phyloP scores from a whole-genome alignment of 2,113 vertebrate genomes.

The Columba livia region DNA sequence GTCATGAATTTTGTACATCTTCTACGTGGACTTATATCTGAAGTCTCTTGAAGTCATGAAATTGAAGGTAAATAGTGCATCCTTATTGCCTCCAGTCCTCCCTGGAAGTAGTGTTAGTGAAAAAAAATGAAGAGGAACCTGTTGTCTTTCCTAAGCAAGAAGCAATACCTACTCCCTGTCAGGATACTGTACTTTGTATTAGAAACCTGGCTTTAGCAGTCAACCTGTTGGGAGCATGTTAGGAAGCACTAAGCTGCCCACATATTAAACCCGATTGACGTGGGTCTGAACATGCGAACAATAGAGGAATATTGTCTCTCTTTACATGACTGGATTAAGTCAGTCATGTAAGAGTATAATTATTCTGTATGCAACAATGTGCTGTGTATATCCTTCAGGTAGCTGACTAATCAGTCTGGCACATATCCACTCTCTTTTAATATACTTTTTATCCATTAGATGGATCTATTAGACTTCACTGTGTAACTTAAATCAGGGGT shows the following conservation, averaged over 20 bases:
- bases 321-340: conserved; percentile 8
- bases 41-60: neutral
- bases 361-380: conserved; percentile 4
- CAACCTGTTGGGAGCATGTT: conserved; percentile 1
- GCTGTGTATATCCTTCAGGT: conserved; percentile 28
- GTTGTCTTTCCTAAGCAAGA: neutral
- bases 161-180: neutral
- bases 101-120: neutral
- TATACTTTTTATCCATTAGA: neutral
- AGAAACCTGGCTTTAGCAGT: neutral
- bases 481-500: neutral
- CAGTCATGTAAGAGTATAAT: conserved; percentile 32
- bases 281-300: conserved; percentile 16
- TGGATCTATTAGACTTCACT: neutral
- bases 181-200: neutral
- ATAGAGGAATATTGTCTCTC: neutral
- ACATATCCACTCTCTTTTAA: neutral
- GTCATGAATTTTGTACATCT: neutral
- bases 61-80: neutral
- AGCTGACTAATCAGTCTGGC: conserved; percentile 46
- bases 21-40: neutral
- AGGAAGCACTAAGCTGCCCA: conserved; percentile 38
- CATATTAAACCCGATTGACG: conserved; percentile 39
- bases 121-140: neutral
- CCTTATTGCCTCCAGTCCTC: neutral